Conservation (phyloP, 2,888 invertebrate species). For the Mythimna albipuncta region DNA sequence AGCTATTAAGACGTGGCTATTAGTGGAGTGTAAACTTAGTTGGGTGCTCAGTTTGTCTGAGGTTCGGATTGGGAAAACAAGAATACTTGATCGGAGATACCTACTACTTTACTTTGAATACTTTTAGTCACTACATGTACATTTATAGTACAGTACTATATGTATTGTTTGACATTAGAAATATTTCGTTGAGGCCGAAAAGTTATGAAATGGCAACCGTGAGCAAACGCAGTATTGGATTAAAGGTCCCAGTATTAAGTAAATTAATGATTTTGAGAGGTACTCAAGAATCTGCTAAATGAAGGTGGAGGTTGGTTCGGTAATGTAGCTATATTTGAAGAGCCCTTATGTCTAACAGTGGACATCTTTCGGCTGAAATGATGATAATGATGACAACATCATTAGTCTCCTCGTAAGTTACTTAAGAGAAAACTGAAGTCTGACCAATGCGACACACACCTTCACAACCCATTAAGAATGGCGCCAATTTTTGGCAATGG, state of each 20-base stretch:
- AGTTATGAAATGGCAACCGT: neutral
- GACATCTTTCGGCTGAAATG: too few relatives aligned
- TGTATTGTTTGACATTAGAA: neutral
- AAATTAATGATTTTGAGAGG: neutral
- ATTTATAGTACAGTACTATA: too few relatives aligned
- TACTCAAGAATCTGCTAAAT: neutral
- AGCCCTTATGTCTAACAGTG: neutral
- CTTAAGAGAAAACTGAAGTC: too few relatives aligned
- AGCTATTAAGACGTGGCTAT: slow-evolving; percentile 33
- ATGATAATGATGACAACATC: too few relatives aligned
- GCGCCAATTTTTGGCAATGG: too few relatives aligned
- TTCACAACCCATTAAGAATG: too few relatives aligned
- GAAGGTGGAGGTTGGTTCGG: too few relatives aligned
- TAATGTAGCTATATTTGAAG: neutral
- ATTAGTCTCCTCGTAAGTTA: too few relatives aligned
- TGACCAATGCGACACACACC: too few relatives aligned
- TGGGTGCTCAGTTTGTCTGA: slow-evolving; percentile 25
- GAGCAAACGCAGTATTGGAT: neutral
- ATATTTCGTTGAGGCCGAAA: neutral
- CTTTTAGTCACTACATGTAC: neutral
- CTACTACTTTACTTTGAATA: neutral
- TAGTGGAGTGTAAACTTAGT: slow-evolving; percentile 34
- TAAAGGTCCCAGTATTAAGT: neutral
- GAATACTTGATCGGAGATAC: slow-evolving; percentile 10
- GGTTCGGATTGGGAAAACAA: slow-evolving; percentile 7